Conservation (phyloP, 2,113 vertebrate genomes). For the Beaufortia kweichowensis region DNA sequence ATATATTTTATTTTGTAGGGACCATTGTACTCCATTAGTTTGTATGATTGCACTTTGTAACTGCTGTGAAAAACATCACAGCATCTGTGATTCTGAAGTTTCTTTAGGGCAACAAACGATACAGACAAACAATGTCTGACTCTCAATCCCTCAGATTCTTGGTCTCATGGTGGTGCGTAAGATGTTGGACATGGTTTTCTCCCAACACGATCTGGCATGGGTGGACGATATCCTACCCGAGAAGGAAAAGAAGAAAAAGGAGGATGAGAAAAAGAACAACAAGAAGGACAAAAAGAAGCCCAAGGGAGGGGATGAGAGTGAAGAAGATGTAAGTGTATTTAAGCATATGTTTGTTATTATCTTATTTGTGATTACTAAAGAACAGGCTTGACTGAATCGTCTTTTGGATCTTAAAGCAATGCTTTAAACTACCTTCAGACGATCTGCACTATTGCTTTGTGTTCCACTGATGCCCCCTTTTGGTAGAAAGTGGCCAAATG, state of each 20-base stretch:
- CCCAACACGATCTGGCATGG: constrained; percentile 95
- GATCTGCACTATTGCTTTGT: neutral
- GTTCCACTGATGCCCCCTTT: constrained; percentile 62
- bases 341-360: neutral
- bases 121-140: neutral
- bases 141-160: constrained; percentile 77
- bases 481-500: constrained; percentile 32
- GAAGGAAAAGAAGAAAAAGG: constrained; percentile 88
- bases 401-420: too few species aligned
- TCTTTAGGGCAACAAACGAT: neutral
- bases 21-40: neutral
- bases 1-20: neutral
- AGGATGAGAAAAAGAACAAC: constrained; percentile 65
- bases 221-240: constrained; percentile 91
- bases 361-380: neutral
- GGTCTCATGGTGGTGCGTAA: constrained; percentile 89
- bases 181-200: constrained; percentile 90
- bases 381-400: neutral
- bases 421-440: too few species aligned
- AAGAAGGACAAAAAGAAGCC: constrained; percentile 69
- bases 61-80: neutral
- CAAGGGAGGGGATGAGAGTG: constrained; percentile 59
- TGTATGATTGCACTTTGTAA: neutral
- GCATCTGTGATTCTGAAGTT: neutral
- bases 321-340: constrained; percentile 71